These are phyloP conservation scores for Xenopus petersii DNA, from an alignment of 2,797 vertebrate genomes.

Conservation along the genomic window DNA sequence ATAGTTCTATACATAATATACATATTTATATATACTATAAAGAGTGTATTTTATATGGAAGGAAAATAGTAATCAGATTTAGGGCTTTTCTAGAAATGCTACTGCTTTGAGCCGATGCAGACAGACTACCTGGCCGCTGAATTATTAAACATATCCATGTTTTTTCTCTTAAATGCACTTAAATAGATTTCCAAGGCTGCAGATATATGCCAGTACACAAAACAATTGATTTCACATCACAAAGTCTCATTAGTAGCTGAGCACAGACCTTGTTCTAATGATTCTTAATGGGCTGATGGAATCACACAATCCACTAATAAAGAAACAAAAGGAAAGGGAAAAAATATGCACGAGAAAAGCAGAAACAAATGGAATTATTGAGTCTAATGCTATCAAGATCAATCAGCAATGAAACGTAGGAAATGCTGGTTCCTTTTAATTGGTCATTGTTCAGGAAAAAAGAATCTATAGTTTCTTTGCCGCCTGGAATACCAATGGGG, in stretches of 20 bases:
- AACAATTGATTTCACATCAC: slow-evolving; percentile 41
- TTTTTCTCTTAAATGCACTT: background rate
- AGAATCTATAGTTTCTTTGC: no score
- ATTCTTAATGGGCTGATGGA: slow-evolving; percentile 31
- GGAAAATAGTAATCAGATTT: background rate
- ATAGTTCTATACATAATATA: no score
- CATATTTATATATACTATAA: no score
- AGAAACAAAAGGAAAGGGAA: slow-evolving; percentile 1
- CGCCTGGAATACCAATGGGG: background rate
- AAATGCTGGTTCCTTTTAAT: no score
- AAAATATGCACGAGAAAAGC: background rate
- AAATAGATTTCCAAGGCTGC: slow-evolving; percentile 17
- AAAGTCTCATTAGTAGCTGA: slow-evolving; percentile 24
- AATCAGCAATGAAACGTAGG: background rate
- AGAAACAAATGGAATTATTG: background rate
- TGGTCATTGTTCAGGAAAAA: no score
- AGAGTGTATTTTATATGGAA: no score
- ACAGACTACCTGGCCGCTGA: slow-evolving; percentile 1
- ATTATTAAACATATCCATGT: slow-evolving; percentile 20
- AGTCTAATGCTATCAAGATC: background rate
- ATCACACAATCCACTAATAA: background rate
- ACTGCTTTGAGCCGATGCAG: background rate
- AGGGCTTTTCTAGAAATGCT: background rate
- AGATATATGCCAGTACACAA: slow-evolving; percentile 10
- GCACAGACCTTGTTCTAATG: slow-evolving; percentile 1